Evolutionary conservation across 2,888 invertebrate genomes (phyloP).

Genomic region (Torymus tubicola): DNA sequence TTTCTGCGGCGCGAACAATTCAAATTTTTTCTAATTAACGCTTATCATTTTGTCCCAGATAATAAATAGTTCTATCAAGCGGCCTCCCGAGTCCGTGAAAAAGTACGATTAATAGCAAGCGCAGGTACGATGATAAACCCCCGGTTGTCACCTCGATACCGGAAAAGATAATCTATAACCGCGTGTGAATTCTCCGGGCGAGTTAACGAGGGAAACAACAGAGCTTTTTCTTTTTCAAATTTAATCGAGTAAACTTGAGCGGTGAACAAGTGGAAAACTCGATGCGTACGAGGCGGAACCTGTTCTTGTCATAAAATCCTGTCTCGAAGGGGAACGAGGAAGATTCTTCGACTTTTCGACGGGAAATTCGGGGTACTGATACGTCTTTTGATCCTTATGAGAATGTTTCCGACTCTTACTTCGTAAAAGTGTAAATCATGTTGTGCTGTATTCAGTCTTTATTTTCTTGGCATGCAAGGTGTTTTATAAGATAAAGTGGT

Average conservation of each 20-base stretch:
- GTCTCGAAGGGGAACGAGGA: constrained; percentile 15
- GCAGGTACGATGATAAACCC: constrained; percentile 3
- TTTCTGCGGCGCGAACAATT: neutral
- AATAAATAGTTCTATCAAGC: constrained; percentile 18
- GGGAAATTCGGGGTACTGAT: neutral
- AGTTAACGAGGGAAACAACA: neutral
- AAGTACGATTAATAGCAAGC: constrained; percentile 33
- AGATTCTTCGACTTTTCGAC: constrained; percentile 9
- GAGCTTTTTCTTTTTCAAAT: neutral
- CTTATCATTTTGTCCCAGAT: constrained; percentile 30
- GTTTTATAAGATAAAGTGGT: too few relatives aligned
- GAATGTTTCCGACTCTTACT: neutral
- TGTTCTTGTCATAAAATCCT: constrained; percentile 6
- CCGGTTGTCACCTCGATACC: constrained; percentile 18
- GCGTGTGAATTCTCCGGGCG: constrained; percentile 2
- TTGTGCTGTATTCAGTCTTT: too few relatives aligned
- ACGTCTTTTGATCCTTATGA: constrained; percentile 34
- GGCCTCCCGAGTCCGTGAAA: neutral
- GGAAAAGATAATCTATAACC: neutral
- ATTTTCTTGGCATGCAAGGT: too few relatives aligned
- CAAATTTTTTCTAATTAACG: constrained; percentile 27
- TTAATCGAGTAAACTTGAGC: constrained; percentile 10
- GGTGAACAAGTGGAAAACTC: too few relatives aligned
- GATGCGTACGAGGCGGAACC: too few relatives aligned
- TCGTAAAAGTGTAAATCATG: too few relatives aligned